Percentiles rank a stretch among this genome's conserved stretches.
phyloP scores from a whole-genome alignment of 2,113 vertebrate genomes.

The Vanacampus margaritifer region DNA sequence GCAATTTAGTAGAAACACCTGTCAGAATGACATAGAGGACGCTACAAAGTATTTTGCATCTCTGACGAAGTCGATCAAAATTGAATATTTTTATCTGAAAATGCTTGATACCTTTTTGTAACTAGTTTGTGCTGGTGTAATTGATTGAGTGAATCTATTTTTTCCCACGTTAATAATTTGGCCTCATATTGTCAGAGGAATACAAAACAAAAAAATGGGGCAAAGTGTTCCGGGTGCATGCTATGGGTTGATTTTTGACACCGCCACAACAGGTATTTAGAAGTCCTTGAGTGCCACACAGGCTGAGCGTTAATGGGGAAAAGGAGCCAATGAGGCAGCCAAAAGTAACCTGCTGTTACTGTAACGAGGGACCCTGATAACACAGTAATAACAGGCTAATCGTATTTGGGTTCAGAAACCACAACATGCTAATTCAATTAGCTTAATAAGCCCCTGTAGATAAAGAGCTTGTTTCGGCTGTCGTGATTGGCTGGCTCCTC shows the following conservation, averaged over 20 bases:
- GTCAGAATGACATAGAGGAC: no score
- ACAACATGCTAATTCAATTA: slow-evolving; percentile 77
- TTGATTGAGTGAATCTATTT: no score
- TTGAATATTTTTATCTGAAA: background rate
- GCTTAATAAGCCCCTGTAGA: slow-evolving; percentile 74
- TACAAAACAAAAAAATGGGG: background rate
- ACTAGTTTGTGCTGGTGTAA: background rate
- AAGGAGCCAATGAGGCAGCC: slow-evolving; percentile 50
- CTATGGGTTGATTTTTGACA: slow-evolving; percentile 1
- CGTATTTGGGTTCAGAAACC: slow-evolving; percentile 75
- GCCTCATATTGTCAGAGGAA: background rate
- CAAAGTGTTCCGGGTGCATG: background rate
- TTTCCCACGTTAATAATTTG: background rate
- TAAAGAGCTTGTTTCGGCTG: slow-evolving; percentile 67
- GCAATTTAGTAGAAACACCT: no score
- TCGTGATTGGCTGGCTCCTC: slow-evolving; percentile 66
- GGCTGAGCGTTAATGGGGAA: slow-evolving; percentile 25
- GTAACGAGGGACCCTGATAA: slow-evolving; percentile 73
- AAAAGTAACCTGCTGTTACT: slow-evolving; percentile 72
- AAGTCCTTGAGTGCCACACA: slow-evolving; percentile 15
- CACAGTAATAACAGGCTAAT: slow-evolving; percentile 73
- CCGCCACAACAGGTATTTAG: slow-evolving; percentile 17
- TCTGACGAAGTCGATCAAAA: background rate
- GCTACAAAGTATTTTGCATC: background rate
- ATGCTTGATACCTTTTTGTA: background rate